Percentiles rank a stretch among this genome's conserved stretches.
These are phyloP conservation scores for Choreutis nemorana DNA, from an alignment of 2,888 invertebrate species.

Conservation along the genomic window DNA sequence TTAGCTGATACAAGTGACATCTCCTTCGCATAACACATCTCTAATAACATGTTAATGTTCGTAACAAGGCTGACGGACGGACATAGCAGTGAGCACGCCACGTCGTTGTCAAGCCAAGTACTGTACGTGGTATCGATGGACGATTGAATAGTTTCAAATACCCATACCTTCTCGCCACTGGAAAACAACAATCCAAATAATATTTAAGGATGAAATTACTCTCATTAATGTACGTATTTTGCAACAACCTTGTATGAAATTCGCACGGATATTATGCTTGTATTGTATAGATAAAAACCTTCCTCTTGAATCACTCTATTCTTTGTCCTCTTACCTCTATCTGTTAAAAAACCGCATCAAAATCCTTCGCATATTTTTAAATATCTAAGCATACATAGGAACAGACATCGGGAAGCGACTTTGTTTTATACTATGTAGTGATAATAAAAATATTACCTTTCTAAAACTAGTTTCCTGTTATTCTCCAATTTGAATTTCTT, in stretches of 20 bases:
- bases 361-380: no score
- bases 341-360: no score
- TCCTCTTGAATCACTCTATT: no score
- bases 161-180: conserved; percentile 51
- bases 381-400: no score
- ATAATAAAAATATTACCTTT: conserved; percentile 27
- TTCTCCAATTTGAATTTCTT: conserved; percentile 44
- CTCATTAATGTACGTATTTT: no score
- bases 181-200: conserved; percentile 7
- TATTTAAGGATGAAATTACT: no score
- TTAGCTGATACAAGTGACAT: conserved; percentile 14
- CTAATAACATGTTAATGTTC: no score
- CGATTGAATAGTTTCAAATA: conserved; percentile 29
- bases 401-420: no score
- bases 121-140: conserved; percentile 17
- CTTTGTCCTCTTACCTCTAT: no score
- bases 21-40: conserved; percentile 11
- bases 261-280: no score
- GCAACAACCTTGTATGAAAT: background rate
- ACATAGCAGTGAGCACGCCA: conserved; percentile 21
- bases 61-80: conserved; percentile 21
- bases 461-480: conserved; percentile 46
- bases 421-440: conserved; percentile 1
- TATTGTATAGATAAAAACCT: no score
- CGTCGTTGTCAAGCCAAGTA: conserved; percentile 21